phyloP scores from a whole-genome alignment of 2,113 vertebrate species.

The Collichthys lucidus region DNA sequence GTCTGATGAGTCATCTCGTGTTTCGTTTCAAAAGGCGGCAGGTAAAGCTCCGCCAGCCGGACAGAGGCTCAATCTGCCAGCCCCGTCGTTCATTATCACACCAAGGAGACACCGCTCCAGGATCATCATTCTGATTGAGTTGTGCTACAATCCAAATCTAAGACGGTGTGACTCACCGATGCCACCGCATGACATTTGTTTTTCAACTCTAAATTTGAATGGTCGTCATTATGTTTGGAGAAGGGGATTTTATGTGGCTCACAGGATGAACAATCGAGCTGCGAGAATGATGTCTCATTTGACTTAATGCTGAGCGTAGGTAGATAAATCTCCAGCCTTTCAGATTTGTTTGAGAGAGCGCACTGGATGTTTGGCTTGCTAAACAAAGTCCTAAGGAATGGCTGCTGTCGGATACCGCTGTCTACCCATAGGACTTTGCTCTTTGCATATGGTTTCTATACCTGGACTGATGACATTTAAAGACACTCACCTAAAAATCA shows the following conservation, averaged over 20 bases:
- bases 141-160: not conserved
- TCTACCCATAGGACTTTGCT: not conserved
- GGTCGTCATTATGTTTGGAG: not conserved
- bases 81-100: constrained; percentile 24
- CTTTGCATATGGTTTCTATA: not conserved
- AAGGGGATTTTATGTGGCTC: not conserved
- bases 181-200: not conserved
- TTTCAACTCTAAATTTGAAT: not conserved
- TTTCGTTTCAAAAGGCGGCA: constrained; percentile 17
- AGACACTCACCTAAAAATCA: no score
- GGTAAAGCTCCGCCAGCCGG: constrained; percentile 6
- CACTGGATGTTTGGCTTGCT: not conserved
- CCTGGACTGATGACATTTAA: not conserved
- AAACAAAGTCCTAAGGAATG: not conserved
- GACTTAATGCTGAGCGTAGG: not conserved
- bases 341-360: not conserved
- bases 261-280: not conserved
- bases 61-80: constrained; percentile 26
- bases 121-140: constrained; percentile 15
- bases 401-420: not conserved
- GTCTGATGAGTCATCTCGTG: constrained; percentile 62
- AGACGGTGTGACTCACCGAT: constrained; percentile 8
- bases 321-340: constrained; percentile 1
- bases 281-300: constrained; percentile 8
- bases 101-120: constrained; percentile 27